Percentiles rank a stretch among this genome's conserved stretches.
These are phyloP conservation scores for Chlorospingus semifuscus DNA, from an alignment of 2,797 vertebrate species.

Conservation along the genomic window DNA sequence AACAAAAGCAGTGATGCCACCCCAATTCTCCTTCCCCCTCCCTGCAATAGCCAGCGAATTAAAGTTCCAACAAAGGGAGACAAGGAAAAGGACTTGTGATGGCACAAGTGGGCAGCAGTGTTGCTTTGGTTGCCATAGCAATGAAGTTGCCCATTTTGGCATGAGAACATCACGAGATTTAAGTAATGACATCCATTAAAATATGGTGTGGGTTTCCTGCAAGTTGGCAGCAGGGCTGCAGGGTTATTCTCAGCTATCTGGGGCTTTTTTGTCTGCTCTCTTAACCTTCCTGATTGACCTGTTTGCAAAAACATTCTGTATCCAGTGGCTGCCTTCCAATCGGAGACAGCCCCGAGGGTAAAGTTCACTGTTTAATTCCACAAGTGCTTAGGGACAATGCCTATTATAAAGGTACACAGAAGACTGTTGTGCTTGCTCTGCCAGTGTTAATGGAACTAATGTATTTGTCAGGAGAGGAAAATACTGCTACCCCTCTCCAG, in stretches of 20 bases:
- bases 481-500: background rate
- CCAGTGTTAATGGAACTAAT: background rate
- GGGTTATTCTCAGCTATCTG: background rate
- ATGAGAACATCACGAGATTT: background rate
- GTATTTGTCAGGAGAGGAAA: background rate
- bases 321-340: background rate
- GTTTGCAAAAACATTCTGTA: constrained; percentile 46
- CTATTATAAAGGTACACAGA: background rate
- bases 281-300: constrained; percentile 32
- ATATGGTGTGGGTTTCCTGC: background rate
- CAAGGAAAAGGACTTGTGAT: background rate
- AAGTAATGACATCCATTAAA: constrained; percentile 14
- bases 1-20: constrained; percentile 11
- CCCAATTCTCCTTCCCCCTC: background rate
- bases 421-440: background rate
- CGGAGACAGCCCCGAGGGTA: background rate
- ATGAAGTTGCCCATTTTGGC: background rate
- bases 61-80: background rate
- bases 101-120: background rate
- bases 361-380: constrained; percentile 34
- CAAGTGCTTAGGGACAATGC: background rate
- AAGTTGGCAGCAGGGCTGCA: background rate
- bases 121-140: background rate
- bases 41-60: background rate
- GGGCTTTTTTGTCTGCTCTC: background rate